Base-by-base conservation (phyloP, 2,888 invertebrate species). In the Drosophila pseudotakahashii region DNA sequence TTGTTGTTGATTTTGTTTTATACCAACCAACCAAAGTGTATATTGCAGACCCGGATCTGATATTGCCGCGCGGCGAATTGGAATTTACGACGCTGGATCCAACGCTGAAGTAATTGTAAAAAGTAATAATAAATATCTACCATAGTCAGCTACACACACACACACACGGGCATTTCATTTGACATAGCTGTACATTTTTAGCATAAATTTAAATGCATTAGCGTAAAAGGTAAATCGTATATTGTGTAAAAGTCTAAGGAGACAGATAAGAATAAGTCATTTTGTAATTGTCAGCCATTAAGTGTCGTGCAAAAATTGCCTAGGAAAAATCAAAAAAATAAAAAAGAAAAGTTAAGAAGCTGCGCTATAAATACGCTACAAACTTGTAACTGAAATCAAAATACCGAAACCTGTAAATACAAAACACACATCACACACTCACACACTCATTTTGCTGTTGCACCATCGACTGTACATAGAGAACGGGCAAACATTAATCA, bases 1-100 rank as follows among this genome's bases (percentile, higher is more conserved):
- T 82, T 74, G 64, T 76, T 76, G 76, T 82, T 85, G 86, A 78
- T 87, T 79, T 84, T 85, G 88, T 85, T 89, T 85, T 89, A 83
- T 88, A 87, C 91, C 82, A 86, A 82, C 82, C 82, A 91, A 89
- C 87, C 86, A 81, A 89, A 92, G 92, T 92, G 78, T 92, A 92
- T 89, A 92, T 92, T 92, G 89, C 92, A 92, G 92, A 92, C 92
- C 92, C 92, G 78, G 92, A 92, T 89, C 90, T 92, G 76, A 92
- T 92, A 89, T 88, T 92, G 76, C 92, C 92, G 67, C 92, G 92
- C 72, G 92, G 92, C 80, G 92, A 92, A 86, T 90, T 92, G 83
- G 92, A 92, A 89, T 92, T 92, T 88, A 92, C 92, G 80, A 90
- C 92, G 76, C 88, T 91, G 89, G 92, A 92, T 84, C 90, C 91